A percentile compares a stretch with the other conserved stretches of the same genome.
phyloP scores from a whole-genome alignment of 2,113 vertebrate species.

The Campylomormyrus tamandua region DNA sequence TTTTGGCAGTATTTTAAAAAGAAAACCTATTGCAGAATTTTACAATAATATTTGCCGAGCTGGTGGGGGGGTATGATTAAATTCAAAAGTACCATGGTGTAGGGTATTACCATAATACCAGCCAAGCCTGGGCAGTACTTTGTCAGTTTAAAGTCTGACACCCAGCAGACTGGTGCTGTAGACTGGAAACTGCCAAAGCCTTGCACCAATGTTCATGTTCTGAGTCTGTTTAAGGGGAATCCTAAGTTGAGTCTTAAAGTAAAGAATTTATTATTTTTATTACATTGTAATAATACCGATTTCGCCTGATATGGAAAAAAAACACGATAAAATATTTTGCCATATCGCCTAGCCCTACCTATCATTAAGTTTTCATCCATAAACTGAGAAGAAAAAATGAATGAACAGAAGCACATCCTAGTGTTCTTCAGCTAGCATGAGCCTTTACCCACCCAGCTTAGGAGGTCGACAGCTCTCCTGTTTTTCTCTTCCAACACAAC shows the following conservation, averaged over 20 bases:
- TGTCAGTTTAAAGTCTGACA: background rate
- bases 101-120: background rate
- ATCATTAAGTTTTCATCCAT: background rate
- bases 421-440: background rate
- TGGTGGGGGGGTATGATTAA: background rate
- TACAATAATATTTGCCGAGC: too few relatives aligned
- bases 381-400: background rate
- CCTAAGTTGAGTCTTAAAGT: background rate
- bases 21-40: background rate
- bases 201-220: background rate
- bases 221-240: background rate
- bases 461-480: constrained; percentile 56
- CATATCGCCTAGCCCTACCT: background rate
- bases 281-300: background rate
- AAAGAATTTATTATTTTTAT: background rate
- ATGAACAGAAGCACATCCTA: background rate
- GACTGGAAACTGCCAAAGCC: background rate
- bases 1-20: background rate
- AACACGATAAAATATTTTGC: background rate
- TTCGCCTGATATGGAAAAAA: background rate
- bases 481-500: constrained; percentile 24
- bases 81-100: background rate
- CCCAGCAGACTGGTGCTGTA: background rate
- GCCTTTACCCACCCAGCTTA: constrained; percentile 42
- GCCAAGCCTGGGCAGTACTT: background rate